phyloP scores from a whole-genome alignment of 1,140 invertebrate species.

The Dysdera silvatica region DNA sequence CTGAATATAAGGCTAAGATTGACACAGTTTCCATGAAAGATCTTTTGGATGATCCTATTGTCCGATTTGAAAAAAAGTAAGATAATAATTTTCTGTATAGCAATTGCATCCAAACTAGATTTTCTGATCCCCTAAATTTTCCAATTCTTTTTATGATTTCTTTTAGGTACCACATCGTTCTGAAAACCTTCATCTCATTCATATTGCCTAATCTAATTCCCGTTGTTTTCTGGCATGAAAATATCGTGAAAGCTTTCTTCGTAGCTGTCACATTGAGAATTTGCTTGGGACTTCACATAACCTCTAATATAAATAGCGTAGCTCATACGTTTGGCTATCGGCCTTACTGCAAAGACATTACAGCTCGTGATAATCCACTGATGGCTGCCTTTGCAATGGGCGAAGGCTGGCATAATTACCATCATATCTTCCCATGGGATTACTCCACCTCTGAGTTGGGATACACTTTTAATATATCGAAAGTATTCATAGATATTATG shows the following conservation, averaged over 20 bases:
- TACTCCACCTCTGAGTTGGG: constrained; percentile 67
- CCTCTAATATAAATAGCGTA: constrained; percentile 54
- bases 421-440: constrained; percentile 68
- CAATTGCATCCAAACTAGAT: background rate
- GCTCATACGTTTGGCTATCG: constrained; percentile 83
- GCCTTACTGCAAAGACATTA: constrained; percentile 64
- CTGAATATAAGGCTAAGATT: constrained; percentile 76
- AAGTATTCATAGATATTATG: constrained; percentile 47
- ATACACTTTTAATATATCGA: constrained; percentile 44
- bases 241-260: constrained; percentile 41
- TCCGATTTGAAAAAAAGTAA: constrained; percentile 71
- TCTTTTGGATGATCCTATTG: constrained; percentile 68
- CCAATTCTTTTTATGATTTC: too few species aligned
- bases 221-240: constrained; percentile 74
- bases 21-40: constrained; percentile 78
- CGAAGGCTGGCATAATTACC: constrained; percentile 65
- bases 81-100: too few species aligned
- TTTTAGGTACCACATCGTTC: too few species aligned
- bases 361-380: constrained; percentile 53
- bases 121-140: background rate
- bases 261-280: constrained; percentile 62
- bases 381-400: constrained; percentile 46
- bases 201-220: constrained; percentile 71
- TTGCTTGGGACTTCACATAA: constrained; percentile 39
- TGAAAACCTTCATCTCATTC: too few species aligned